Conservation (phyloP, 2,797 vertebrate species). For the Lithobates sylvaticus region DNA sequence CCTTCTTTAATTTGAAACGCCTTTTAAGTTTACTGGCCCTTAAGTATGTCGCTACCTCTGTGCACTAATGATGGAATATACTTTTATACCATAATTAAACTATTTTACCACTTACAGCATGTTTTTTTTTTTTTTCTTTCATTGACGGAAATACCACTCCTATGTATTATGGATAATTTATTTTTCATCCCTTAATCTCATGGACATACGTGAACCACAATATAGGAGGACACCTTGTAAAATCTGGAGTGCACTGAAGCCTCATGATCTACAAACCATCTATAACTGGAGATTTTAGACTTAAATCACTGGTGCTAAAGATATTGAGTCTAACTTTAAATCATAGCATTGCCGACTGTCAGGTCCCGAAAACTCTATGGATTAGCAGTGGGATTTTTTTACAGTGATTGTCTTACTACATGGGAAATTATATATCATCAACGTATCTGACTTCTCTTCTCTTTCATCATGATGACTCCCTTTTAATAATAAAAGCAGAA, state of each 20-base stretch:
- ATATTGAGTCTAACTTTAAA: constrained; percentile 5
- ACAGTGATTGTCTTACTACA: background rate
- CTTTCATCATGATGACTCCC: constrained; percentile 11
- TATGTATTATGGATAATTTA: constrained; percentile 2
- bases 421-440: constrained; percentile 14
- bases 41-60: background rate
- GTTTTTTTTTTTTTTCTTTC: background rate
- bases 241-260: background rate
- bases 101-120: background rate
- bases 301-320: constrained; percentile 51
- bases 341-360: background rate
- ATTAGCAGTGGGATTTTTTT: constrained; percentile 22
- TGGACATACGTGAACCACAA: background rate
- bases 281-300: constrained; percentile 48
- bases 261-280: constrained; percentile 10
- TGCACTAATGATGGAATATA: background rate
- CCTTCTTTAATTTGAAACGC: background rate
- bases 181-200: constrained; percentile 15
- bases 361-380: constrained; percentile 18
- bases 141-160: background rate
- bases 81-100: background rate
- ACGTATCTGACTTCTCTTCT: constrained; percentile 5
- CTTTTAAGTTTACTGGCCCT: background rate
- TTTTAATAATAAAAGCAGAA: constrained; percentile 6
- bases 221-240: constrained; percentile 1